These are phyloP conservation scores for Callionymus lyra DNA, from an alignment of 2,113 vertebrate species.

Conservation along the genomic window DNA sequence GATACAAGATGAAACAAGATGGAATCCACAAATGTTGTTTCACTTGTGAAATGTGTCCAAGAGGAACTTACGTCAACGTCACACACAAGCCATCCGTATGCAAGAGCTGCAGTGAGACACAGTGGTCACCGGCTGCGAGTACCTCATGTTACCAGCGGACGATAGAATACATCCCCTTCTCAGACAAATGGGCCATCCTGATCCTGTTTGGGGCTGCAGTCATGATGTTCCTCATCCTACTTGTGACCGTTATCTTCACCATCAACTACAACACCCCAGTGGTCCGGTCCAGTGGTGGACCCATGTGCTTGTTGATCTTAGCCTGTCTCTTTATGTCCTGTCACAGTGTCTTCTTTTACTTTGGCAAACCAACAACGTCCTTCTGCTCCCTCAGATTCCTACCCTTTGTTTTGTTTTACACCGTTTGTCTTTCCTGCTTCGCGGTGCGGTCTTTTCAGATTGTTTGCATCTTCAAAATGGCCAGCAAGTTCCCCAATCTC, in stretches of 20 bases:
- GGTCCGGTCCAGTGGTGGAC: conserved; percentile 76
- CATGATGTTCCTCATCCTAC: conserved; percentile 47
- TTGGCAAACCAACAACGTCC: conserved; percentile 56
- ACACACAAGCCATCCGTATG: conserved; percentile 19
- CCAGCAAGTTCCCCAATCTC: conserved; percentile 57
- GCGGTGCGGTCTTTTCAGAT: conserved; percentile 77
- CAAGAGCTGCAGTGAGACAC: conserved; percentile 29
- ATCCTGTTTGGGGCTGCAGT: conserved; percentile 38
- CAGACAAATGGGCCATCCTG: conserved; percentile 42
- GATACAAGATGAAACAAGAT: conserved; percentile 11
- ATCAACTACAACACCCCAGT: conserved; percentile 68
- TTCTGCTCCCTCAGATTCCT: conserved; percentile 59
- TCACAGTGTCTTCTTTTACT: conserved; percentile 67
- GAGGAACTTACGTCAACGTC: conserved; percentile 68
- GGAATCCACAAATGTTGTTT: conserved; percentile 71
- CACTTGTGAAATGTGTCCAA: conserved; percentile 57
- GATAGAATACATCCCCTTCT: conserved; percentile 61
- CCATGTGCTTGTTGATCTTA: conserved; percentile 77
- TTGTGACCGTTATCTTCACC: conserved; percentile 60
- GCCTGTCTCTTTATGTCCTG: conserved; percentile 58
- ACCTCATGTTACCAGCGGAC: conserved; percentile 60
- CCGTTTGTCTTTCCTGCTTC: conserved; percentile 71
- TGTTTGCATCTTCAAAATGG: conserved; percentile 79
- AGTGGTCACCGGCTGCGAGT: conserved; percentile 70
- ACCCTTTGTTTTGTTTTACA: conserved; percentile 62